Conservation (phyloP, 2,113 vertebrate genomes). For the Phrynosoma blainvillii region DNA sequence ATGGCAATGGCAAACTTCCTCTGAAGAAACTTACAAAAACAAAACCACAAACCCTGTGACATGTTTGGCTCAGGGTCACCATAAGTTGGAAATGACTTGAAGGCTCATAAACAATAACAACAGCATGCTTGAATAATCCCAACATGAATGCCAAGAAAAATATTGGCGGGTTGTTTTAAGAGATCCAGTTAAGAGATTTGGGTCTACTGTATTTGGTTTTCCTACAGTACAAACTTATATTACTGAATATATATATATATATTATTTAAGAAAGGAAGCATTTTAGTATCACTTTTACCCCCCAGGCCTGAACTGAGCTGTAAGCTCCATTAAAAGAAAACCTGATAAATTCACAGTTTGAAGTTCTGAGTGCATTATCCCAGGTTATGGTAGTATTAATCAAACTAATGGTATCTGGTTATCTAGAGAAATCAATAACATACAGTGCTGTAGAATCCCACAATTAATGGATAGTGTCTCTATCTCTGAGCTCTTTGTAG, state of each 20-base stretch:
- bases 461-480: conserved; percentile 42
- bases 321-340: conserved; percentile 41
- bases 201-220: neutral
- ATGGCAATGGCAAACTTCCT: no score
- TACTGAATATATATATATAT: no score
- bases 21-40: no score
- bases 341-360: conserved; percentile 44
- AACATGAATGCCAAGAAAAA: neutral
- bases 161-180: no score
- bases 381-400: conserved; percentile 55
- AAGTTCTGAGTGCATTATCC: conserved; percentile 51
- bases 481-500: conserved; percentile 35
- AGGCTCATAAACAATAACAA: neutral
- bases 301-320: conserved; percentile 27
- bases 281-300: neutral
- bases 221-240: neutral
- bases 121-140: neutral
- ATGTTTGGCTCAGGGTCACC: no score
- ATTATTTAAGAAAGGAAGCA: neutral
- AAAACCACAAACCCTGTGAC: no score
- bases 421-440: conserved; percentile 62
- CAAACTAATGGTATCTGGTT: conserved; percentile 60
- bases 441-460: conserved; percentile 28
- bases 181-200: neutral
- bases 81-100: no score